Conservation (phyloP, 2,797 vertebrate genomes). For the Urocyon cinereoargenteus region DNA sequence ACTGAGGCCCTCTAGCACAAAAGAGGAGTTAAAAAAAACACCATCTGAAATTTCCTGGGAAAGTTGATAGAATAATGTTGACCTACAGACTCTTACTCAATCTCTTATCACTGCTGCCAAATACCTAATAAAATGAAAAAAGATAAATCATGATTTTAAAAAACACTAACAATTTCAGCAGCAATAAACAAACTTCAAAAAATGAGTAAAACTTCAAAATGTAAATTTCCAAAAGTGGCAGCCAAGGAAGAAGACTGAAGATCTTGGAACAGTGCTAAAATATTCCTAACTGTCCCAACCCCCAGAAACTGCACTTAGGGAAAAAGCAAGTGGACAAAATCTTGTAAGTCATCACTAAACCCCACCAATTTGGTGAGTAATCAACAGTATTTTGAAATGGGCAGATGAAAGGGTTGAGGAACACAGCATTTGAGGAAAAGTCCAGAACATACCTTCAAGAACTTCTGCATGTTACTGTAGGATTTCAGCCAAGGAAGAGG, state of each 20-base stretch:
- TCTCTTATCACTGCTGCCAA: background rate
- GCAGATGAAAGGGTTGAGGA: background rate
- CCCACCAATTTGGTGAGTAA: background rate
- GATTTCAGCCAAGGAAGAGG: slow-evolving; percentile 25
- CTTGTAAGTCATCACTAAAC: slow-evolving; percentile 25
- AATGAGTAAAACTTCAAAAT: slow-evolving; percentile 3
- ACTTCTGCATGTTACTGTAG: background rate
- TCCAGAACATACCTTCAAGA: slow-evolving; percentile 13
- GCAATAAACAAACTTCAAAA: background rate
- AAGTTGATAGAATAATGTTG: slow-evolving; percentile 32
- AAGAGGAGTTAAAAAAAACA: background rate
- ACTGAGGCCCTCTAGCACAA: background rate
- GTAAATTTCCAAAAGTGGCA: background rate
- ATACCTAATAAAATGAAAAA: slow-evolving; percentile 57
- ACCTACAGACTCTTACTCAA: slow-evolving; percentile 48
- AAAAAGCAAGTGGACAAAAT: slow-evolving; percentile 28
- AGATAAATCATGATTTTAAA: background rate
- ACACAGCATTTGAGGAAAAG: background rate
- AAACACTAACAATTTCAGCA: slow-evolving; percentile 25
- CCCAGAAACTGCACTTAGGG: background rate
- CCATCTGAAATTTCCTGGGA: background rate
- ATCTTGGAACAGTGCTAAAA: background rate
- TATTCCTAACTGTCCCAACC: background rate
- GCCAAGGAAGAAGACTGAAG: slow-evolving; percentile 5
- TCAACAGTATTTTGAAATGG: background rate